Evolutionary conservation across 2,888 invertebrate genomes (phyloP), one percentile per base, ranked within the genome.

Genomic region (Diarsia rubi): DNA sequence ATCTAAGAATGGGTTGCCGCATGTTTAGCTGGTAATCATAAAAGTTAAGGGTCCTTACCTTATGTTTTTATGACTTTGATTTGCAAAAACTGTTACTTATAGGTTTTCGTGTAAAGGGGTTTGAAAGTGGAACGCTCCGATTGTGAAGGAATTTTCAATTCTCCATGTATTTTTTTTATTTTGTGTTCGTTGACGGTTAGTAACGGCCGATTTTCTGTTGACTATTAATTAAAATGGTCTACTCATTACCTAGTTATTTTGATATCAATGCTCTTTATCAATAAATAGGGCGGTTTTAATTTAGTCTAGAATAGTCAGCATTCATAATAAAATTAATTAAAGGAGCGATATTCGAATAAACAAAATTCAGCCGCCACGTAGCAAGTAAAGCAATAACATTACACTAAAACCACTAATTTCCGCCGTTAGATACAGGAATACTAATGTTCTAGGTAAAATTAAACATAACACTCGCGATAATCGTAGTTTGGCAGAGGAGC

Each of bases 401-500:
- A 45, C 44, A 78, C 49, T 27, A 16, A 27, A 60, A 37, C n/a
- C 16, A 16, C 49, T 19, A 42, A 79, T 66, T 45, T 63, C 47
- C 24, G 9, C 45, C 12, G 49, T 21, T 54, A 67, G 11, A 66
- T 62, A 62, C 59, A 70, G 49, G 47, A 82, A 82, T 73, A 76
- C 57, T 76, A 72, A 73, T 64, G 49, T 16, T 59, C 44, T 21
- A 73, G 65, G 63, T 73, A 75, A 74, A 70, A 78, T 85, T 78
- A 75, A 78, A 82, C 69, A 45, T 24, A 65, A 82, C 69, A 65
- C 49, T 67, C 42, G 64, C 65, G 63, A 77, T 84, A 59, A 72
- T 76, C 72, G 72, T 60, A 85, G 78, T 78, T 87, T 85, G 86
- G 83, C 87, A 82, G 68, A 73, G 52, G 57, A 65, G 62, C 67